These are phyloP conservation scores for Poeciliopsis presidionis DNA, from an alignment of 2,797 vertebrate genomes.

Conservation along the genomic window DNA sequence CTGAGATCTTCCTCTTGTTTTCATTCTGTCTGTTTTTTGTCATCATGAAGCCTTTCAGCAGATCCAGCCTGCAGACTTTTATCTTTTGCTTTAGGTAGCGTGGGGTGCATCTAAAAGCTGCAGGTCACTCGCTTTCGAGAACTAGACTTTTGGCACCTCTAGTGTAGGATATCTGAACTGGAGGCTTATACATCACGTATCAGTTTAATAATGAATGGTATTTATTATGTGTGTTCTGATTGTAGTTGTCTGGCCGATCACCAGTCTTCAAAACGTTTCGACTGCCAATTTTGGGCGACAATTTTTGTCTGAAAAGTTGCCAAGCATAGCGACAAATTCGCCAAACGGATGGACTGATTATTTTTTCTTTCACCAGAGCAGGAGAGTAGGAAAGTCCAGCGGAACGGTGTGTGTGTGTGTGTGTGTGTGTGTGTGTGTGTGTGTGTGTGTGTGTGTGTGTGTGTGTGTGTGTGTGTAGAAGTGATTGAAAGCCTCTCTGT, in stretches of 20 bases:
- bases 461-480: too few relatives aligned
- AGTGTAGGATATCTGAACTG: not conserved
- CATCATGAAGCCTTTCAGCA: conserved; percentile 2
- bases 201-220: not conserved
- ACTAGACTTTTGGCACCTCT: not conserved
- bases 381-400: not conserved
- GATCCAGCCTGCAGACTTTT: not conserved
- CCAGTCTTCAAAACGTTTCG: too few relatives aligned
- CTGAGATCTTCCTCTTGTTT: conserved; percentile 20
- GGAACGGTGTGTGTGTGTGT: too few relatives aligned
- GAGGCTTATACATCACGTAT: not conserved
- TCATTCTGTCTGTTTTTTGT: conserved; percentile 15
- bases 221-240: not conserved
- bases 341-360: not conserved
- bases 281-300: not conserved
- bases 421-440: too few relatives aligned
- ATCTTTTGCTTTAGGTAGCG: not conserved
- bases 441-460: too few relatives aligned
- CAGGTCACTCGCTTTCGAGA: not conserved
- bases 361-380: not conserved
- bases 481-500: not conserved
- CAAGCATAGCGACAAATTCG: not conserved
- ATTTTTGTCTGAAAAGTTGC: not conserved
- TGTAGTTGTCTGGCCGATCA: not conserved
- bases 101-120: not conserved